Base-by-base conservation (phyloP, 1,140 invertebrate species). In the Laupala kohalensis region DNA sequence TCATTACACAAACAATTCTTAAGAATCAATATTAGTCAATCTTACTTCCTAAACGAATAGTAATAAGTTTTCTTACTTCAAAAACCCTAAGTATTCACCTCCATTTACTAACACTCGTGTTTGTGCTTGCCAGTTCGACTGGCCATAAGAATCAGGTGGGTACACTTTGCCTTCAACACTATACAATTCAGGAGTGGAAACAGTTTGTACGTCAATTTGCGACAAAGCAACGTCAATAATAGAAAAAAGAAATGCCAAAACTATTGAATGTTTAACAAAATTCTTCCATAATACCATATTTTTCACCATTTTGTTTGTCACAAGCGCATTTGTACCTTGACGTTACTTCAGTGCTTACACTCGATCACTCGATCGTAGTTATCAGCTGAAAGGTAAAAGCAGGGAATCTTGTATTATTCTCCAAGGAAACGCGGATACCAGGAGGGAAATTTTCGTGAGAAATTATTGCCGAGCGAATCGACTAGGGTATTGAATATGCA, bases 41-140 rank as follows among this genome's bases (percentile, higher is more conserved):
- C 9, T 25, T 66, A 25, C 24, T 66, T 13, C 23, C 2, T 2
- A 66, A 6, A 13, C 13, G n/a, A 27, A 66, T 13, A 27, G 24
- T 66, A 13, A 25, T 66, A 9, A 12, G 13, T 1, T n/a, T 12
- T 28, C 71, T 78, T 81, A 89, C 87, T 83, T 87, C 15, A 97
- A 80, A 80, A 94, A 96, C 67, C 92, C 94, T 76, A 93, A 86
- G 79, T 89, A 90, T 80, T 94, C 89, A 13, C 93, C 94, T 26
- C 93, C 92, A 78, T 96, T 96, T 1, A 94, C 89, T 76, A 94
- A 87, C 12, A 97, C 83, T 73, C 89, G 84, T 5, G 93, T 93
- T 74, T 88, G 86, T 5, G 87, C 80, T 79, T 92, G 88, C 93
- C 93, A 96, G 74, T 87, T 88, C 5, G 78, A 77, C 71, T 76